phyloP scores from a whole-genome alignment of 1,140 invertebrate species.

The Drosophila ironensis region DNA sequence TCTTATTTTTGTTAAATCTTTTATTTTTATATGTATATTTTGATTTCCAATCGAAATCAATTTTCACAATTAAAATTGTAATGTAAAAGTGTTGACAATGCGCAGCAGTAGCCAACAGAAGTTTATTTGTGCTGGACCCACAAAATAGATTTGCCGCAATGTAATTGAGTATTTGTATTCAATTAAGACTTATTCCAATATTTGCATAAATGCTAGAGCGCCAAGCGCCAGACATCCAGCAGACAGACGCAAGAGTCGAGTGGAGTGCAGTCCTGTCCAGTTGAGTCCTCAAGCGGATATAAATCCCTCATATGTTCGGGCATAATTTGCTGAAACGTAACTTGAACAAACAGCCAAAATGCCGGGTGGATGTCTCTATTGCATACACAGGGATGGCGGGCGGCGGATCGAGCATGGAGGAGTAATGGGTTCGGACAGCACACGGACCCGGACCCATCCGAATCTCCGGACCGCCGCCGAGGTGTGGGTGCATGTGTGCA shows the following conservation, averaged over 20 bases:
- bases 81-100: conserved; percentile 40
- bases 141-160: conserved; percentile 79
- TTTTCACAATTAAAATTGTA: conserved; percentile 56
- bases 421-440: conserved; percentile 6
- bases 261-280: conserved; percentile 19
- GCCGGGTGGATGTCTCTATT: not conserved
- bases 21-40: not conserved
- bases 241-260: conserved; percentile 45
- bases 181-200: conserved; percentile 80
- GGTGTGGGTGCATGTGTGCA: conserved; percentile 52
- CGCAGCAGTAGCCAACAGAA: not conserved
- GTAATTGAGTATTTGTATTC: conserved; percentile 80
- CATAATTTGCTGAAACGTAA: conserved; percentile 78
- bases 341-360: conserved; percentile 62
- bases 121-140: conserved; percentile 60
- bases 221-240: conserved; percentile 33
- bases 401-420: not conserved
- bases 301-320: conserved; percentile 67
- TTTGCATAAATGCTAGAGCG: conserved; percentile 58
- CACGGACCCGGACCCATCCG: conserved; percentile 9
- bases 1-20: conserved; percentile 8
- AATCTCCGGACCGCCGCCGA: conserved; percentile 18
- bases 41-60: not conserved
- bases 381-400: too few species aligned
- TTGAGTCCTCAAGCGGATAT: conserved; percentile 36